These are phyloP conservation scores for Nomada ruficornis DNA, from an alignment of 2,888 invertebrate genomes.

Conservation along the genomic window DNA sequence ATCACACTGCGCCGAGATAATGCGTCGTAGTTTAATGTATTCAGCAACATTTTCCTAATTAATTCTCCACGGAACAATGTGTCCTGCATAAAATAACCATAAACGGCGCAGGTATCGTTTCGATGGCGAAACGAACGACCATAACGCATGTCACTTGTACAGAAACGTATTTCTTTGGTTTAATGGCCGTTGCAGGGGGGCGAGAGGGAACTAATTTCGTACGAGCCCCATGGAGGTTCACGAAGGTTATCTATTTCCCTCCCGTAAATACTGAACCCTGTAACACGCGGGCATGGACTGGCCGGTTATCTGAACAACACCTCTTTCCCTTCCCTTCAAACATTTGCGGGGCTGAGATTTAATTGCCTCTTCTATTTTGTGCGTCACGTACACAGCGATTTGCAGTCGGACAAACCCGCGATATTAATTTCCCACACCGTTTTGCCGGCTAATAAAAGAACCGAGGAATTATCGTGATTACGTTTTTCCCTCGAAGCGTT, in stretches of 20 bases:
- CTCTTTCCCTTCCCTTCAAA: constrained; percentile 65
- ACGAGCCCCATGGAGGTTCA: constrained; percentile 53
- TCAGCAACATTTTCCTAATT: neutral
- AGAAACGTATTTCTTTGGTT: constrained; percentile 51
- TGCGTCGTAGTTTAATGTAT: too few species aligned
- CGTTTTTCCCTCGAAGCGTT: constrained; percentile 18
- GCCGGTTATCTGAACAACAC: constrained; percentile 72
- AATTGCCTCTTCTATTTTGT: constrained; percentile 75
- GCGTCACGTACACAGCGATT: constrained; percentile 70
- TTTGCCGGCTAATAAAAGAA: constrained; percentile 48
- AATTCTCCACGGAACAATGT: neutral
- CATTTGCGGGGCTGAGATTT: constrained; percentile 69
- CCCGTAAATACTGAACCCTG: constrained; percentile 71
- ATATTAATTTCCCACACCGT: constrained; percentile 70
- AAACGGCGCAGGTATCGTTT: constrained; percentile 1
- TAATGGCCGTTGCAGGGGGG: constrained; percentile 34
- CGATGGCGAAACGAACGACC: constrained; percentile 1
- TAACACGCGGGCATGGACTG: constrained; percentile 59
- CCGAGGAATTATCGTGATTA: constrained; percentile 48
- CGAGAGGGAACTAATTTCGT: constrained; percentile 62
- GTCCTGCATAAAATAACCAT: constrained; percentile 13
- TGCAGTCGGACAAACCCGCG: constrained; percentile 64
- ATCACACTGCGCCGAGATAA: too few species aligned
- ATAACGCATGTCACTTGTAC: constrained; percentile 28
- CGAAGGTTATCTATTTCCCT: constrained; percentile 73